Percentiles rank a stretch among this genome's conserved stretches.
phyloP scores from a whole-genome alignment of 2,888 invertebrate genomes.

The Boloria selene region DNA sequence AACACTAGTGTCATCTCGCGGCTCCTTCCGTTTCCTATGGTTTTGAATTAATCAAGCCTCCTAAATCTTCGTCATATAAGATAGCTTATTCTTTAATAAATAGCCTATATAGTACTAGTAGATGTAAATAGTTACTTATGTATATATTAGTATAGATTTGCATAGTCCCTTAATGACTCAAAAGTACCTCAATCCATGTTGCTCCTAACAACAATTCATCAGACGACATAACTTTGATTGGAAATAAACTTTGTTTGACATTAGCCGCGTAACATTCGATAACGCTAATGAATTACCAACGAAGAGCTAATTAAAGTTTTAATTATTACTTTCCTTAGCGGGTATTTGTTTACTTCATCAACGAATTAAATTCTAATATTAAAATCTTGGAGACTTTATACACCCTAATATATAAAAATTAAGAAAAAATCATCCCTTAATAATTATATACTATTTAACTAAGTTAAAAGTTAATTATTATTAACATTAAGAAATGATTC shows the following conservation, averaged over 20 bases:
- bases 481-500: too few relatives aligned
- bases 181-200: neutral
- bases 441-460: too few relatives aligned
- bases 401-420: too few relatives aligned
- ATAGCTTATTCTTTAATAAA: too few relatives aligned
- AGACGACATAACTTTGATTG: constrained; percentile 13
- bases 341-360: neutral
- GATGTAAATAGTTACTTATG: neutral
- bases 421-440: too few relatives aligned
- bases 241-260: constrained; percentile 8
- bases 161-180: neutral
- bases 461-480: too few relatives aligned
- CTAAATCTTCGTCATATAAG: too few relatives aligned
- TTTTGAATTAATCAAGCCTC: too few relatives aligned
- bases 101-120: neutral
- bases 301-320: constrained; percentile 1
- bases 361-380: neutral
- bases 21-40: too few relatives aligned
- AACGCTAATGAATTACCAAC: constrained; percentile 8
- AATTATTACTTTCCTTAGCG: neutral
- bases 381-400: neutral
- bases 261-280: constrained; percentile 6
- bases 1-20: too few relatives aligned
- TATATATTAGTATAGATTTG: neutral
- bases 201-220: constrained; percentile 8